Conservation (phyloP, 2,888 invertebrate genomes). For the Bellardia pandia region DNA sequence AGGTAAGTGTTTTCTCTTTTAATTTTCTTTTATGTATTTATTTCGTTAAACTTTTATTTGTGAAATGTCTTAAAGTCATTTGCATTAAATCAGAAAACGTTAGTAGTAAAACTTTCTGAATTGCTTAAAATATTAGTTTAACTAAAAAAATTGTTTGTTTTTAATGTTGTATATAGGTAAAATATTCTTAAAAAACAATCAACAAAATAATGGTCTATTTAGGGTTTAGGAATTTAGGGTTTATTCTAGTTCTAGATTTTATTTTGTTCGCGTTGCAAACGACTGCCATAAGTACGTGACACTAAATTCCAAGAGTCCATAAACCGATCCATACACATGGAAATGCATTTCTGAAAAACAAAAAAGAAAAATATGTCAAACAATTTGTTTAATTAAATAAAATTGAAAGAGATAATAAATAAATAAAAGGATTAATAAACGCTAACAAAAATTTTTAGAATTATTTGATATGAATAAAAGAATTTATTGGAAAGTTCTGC, state of each 20-base stretch:
- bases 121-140: conserved; percentile 35
- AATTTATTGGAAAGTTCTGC: too few species aligned
- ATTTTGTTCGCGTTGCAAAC: conserved; percentile 90
- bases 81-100: not conserved
- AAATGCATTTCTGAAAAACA: conserved; percentile 90
- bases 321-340: conserved; percentile 99
- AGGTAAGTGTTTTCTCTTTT: conserved; percentile 63
- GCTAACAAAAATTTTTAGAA: too few species aligned
- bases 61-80: conserved; percentile 6
- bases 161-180: conserved; percentile 31
- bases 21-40: conserved; percentile 18
- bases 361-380: not conserved
- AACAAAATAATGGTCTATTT: conserved; percentile 66
- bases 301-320: conserved; percentile 98
- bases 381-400: too few species aligned
- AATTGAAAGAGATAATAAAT: too few species aligned
- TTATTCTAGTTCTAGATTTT: conserved; percentile 61
- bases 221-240: conserved; percentile 19
- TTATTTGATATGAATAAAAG: too few species aligned
- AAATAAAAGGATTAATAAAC: too few species aligned
- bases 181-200: conserved; percentile 67
- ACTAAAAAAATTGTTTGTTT: conserved; percentile 27
- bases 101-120: conserved; percentile 34
- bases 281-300: conserved; percentile 93
- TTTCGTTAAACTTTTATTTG: conserved; percentile 21